A percentile compares a stretch with the other conserved stretches of the same genome.
These are phyloP conservation scores for Platichthys stellatus DNA, from an alignment of 2,113 vertebrate genomes.

Conservation along the genomic window DNA sequence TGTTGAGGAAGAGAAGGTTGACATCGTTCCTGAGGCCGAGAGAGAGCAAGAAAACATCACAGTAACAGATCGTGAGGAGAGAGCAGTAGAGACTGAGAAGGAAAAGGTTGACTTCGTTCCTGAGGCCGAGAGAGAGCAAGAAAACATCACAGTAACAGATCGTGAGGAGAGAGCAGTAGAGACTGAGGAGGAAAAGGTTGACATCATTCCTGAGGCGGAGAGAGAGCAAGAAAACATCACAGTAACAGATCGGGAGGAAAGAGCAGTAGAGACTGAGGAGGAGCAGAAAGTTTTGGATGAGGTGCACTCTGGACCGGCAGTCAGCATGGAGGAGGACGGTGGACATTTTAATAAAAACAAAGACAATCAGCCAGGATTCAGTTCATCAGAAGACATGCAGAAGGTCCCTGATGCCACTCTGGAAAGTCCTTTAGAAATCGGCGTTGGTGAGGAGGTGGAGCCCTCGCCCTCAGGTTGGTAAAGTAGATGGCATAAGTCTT, in stretches of 20 bases:
- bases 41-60: slow-evolving; percentile 37
- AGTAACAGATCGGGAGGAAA: slow-evolving; percentile 14
- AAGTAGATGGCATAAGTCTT: background rate
- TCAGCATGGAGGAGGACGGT: slow-evolving; percentile 69
- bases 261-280: slow-evolving; percentile 13
- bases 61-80: slow-evolving; percentile 15
- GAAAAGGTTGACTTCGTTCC: slow-evolving; percentile 10
- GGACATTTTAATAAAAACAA: slow-evolving; percentile 80
- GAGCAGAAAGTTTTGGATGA: slow-evolving; percentile 36
- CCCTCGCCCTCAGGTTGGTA: slow-evolving; percentile 72
- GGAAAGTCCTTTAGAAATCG: slow-evolving; percentile 74
- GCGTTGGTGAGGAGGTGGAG: slow-evolving; percentile 68
- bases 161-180: slow-evolving; percentile 29
- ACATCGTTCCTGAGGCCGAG: slow-evolving; percentile 19
- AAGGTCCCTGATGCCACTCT: slow-evolving; percentile 70
- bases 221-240: slow-evolving; percentile 36
- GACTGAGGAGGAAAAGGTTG: background rate
- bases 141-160: slow-evolving; percentile 29
- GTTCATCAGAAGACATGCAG: slow-evolving; percentile 67
- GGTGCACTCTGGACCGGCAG: slow-evolving; percentile 38
- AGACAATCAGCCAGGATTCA: slow-evolving; percentile 67
- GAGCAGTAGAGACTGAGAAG: background rate
- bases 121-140: slow-evolving; percentile 12
- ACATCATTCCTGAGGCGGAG: slow-evolving; percentile 18
- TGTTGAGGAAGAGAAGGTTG: slow-evolving; percentile 6